Conservation (phyloP, 2,113 vertebrate genomes). For the Oenanthe oenanthe region DNA sequence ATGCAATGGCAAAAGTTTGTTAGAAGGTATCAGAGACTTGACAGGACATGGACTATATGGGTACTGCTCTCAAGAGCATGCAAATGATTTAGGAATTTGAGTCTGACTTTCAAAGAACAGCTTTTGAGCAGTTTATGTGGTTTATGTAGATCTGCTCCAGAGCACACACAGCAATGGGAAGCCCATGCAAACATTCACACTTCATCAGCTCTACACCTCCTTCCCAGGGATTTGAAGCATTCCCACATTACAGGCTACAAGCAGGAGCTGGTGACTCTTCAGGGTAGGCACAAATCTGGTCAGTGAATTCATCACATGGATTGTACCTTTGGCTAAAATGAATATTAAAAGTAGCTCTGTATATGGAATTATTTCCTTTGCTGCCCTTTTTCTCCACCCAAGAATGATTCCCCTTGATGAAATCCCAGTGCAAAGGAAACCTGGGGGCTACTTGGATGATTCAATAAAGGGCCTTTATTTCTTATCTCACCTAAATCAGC, state of each 20-base stretch:
- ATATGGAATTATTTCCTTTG: neutral
- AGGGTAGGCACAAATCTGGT: neutral
- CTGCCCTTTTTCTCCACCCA: neutral
- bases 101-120: neutral
- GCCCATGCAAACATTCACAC: neutral
- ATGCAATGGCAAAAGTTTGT: neutral
- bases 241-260: neutral
- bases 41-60: neutral
- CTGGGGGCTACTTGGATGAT: neutral
- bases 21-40: neutral
- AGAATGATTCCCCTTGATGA: neutral
- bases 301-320: neutral
- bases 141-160: neutral
- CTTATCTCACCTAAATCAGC: neutral
- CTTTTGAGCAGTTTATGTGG: neutral
- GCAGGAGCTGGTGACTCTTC: neutral
- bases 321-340: neutral
- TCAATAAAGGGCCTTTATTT: neutral
- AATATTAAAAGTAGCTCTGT: neutral
- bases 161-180: neutral
- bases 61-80: neutral
- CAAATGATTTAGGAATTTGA: neutral
- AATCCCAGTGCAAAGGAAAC: neutral
- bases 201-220: neutral
- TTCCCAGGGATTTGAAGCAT: neutral